Evolutionary conservation across 2,888 invertebrate species (phyloP), one percentile per base, ranked within the genome.

Genomic region (Philopedon plagiatum): DNA sequence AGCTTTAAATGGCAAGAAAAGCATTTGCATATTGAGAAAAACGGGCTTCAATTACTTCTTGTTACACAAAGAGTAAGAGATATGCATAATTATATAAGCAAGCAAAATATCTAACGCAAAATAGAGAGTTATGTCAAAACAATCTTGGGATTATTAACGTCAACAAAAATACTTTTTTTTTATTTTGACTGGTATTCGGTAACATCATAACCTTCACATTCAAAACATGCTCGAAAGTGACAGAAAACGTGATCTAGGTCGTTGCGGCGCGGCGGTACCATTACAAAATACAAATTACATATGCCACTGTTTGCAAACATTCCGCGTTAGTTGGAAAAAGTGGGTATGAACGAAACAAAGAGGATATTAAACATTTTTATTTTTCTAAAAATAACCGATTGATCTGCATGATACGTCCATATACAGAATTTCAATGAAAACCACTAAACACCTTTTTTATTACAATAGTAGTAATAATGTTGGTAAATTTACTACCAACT

Each of bases 361-460:
- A 64, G 32, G 64, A 64, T 41, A 64, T 64, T 54, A 54, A 9
- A 44, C 41, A 26, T 7, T 29, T 37, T 19, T 39, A 18, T 37
- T 34, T 4, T 63, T 29, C 51, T 51, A 23, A 34, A 56, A 56
- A 54, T 37, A 39, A 34, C 21, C 51, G 0, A 23, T 41, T 5
- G 15, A 18, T 11, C 4, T 61, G 29, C 23, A 19, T 23, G 54
- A n/a, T 41, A 69, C 37, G 41, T 58, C 70, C 64, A 70, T 70
- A 70, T 70, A 63, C 58, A 70, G 70, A 34, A 18, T 64, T 37
- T 70, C 70, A 64, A 70, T 70, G 64, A 70, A 49, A 70, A 64
- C 70, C 57, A 64, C 46, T 58, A 23, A 63, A 46, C 29, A 64
- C 54, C 29, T 46, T 46, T 61, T 61, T 44, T 8, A 61, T 39